Evolutionary conservation across 2,797 vertebrate genomes (phyloP).

Genomic region (Brachyalestes nurse): DNA sequence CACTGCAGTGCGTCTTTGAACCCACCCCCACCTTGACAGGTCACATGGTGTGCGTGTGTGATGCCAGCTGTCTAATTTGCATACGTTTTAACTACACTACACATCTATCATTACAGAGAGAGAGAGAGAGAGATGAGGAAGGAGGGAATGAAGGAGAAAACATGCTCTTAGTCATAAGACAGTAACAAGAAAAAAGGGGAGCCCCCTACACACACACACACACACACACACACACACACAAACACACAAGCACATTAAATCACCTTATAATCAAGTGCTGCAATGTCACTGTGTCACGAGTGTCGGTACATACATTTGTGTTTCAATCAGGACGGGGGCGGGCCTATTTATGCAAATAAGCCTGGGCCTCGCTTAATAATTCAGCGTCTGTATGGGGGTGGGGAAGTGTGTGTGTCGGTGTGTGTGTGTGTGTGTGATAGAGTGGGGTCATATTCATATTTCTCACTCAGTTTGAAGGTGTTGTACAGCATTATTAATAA

Average conservation of each 20-base stretch:
- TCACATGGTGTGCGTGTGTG: slow-evolving; percentile 74
- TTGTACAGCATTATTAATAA: neutral
- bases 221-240: neutral
- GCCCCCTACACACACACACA: neutral
- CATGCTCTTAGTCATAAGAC: neutral
- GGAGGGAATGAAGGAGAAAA: neutral
- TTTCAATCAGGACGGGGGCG: slow-evolving; percentile 25
- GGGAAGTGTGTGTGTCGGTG: neutral
- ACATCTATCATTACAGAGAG: slow-evolving; percentile 70
- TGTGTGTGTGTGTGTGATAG: neutral
- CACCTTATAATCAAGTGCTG: neutral
- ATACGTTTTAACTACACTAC: slow-evolving; percentile 73
- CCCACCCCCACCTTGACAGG: slow-evolving; percentile 75
- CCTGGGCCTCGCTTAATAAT: neutral
- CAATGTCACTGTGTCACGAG: slow-evolving; percentile 7
- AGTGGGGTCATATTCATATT: neutral
- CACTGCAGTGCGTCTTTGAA: slow-evolving; percentile 61
- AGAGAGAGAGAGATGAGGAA: neutral
- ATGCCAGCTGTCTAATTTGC: slow-evolving; percentile 83
- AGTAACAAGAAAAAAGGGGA: neutral
- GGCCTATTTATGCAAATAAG: slow-evolving; percentile 34
- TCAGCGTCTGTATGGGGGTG: neutral
- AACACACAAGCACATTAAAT: slow-evolving; percentile 1
- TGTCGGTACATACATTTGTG: slow-evolving; percentile 38
- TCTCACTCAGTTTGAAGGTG: slow-evolving; percentile 1